Evolutionary conservation across 1,140 invertebrate genomes (phyloP).

Genomic region (Anastatus disparis): DNA sequence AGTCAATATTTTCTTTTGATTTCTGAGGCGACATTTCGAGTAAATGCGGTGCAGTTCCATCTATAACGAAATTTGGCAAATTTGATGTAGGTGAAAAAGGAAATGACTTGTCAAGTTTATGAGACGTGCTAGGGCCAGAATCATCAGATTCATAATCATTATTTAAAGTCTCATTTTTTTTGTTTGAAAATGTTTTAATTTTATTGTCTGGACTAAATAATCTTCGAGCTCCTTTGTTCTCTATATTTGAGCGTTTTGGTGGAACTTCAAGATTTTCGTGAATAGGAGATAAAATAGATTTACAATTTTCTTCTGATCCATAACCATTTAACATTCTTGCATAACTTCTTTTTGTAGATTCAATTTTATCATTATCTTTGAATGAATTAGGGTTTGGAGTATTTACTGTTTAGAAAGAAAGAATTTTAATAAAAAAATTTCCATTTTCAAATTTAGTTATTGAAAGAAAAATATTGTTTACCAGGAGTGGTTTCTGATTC

Average conservation of each 20-base stretch:
- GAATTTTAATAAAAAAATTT: not conserved
- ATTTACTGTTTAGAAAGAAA: not conserved
- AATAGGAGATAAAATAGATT: slow-evolving; percentile 59
- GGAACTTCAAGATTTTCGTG: slow-evolving; percentile 55
- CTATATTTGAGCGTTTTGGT: slow-evolving; percentile 59
- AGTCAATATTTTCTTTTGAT: slow-evolving; percentile 75
- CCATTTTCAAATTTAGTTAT: not conserved
- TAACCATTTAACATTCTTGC: slow-evolving; percentile 51
- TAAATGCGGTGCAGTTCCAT: slow-evolving; percentile 80
- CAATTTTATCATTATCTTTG: not conserved
- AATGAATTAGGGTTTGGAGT: not conserved
- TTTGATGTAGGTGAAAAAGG: slow-evolving; percentile 76
- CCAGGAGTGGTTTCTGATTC: slow-evolving; percentile 46
- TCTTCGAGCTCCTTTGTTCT: slow-evolving; percentile 58
- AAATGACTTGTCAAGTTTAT: slow-evolving; percentile 23
- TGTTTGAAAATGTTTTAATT: slow-evolving; percentile 33
- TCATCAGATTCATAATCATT: slow-evolving; percentile 53
- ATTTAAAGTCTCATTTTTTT: slow-evolving; percentile 13
- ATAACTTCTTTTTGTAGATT: slow-evolving; percentile 54
- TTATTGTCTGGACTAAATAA: slow-evolving; percentile 56
- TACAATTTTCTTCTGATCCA: slow-evolving; percentile 50
- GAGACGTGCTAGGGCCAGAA: slow-evolving; percentile 50
- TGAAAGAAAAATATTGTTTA: slow-evolving; percentile 2
- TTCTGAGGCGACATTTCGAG: slow-evolving; percentile 76
- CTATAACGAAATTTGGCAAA: slow-evolving; percentile 80